phyloP scores from a whole-genome alignment of 1,140 invertebrate species.

The Drosophila neocordata region DNA sequence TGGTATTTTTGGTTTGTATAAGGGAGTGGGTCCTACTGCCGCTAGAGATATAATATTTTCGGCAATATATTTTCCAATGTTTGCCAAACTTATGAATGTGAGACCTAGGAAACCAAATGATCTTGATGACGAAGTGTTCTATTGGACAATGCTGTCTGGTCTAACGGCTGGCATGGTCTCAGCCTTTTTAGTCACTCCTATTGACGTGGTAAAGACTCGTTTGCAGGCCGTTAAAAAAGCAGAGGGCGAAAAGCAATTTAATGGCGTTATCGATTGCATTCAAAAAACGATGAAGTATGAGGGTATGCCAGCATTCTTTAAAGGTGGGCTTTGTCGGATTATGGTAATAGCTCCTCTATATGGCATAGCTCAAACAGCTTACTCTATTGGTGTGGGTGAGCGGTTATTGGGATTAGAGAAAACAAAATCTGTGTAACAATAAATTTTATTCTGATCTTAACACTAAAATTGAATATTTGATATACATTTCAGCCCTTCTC shows the following conservation, averaged over 20 bases:
- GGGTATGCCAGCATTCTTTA: slow-evolving; percentile 96
- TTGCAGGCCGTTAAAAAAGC: slow-evolving; percentile 95
- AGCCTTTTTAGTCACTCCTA: slow-evolving; percentile 95
- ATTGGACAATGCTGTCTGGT: slow-evolving; percentile 94
- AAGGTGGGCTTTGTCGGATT: slow-evolving; percentile 97
- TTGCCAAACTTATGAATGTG: slow-evolving; percentile 95
- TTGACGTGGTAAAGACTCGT: slow-evolving; percentile 99
- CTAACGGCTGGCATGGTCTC: slow-evolving; percentile 93
- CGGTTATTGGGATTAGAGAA: slow-evolving; percentile 86
- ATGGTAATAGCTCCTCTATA: slow-evolving; percentile 99
- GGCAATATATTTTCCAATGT: slow-evolving; percentile 98
- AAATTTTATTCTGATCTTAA: slow-evolving; percentile 1
- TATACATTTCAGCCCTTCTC: slow-evolving; percentile 41
- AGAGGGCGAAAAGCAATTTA: slow-evolving; percentile 92
- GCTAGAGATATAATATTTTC: slow-evolving; percentile 97
- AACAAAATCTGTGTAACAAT: slow-evolving; percentile 29
- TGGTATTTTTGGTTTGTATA: slow-evolving; percentile 97
- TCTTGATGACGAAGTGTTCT: slow-evolving; percentile 89
- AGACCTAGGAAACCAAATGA: slow-evolving; percentile 89
- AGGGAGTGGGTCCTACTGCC: slow-evolving; percentile 95
- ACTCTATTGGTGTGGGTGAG: slow-evolving; percentile 98
- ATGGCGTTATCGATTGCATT: slow-evolving; percentile 92
- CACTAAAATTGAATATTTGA: slow-evolving; percentile 1
- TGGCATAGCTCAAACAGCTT: slow-evolving; percentile 98
- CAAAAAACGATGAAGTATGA: slow-evolving; percentile 93